Base-by-base conservation (phyloP, 2,888 invertebrate genomes). In the Penaeus monodon region DNA sequence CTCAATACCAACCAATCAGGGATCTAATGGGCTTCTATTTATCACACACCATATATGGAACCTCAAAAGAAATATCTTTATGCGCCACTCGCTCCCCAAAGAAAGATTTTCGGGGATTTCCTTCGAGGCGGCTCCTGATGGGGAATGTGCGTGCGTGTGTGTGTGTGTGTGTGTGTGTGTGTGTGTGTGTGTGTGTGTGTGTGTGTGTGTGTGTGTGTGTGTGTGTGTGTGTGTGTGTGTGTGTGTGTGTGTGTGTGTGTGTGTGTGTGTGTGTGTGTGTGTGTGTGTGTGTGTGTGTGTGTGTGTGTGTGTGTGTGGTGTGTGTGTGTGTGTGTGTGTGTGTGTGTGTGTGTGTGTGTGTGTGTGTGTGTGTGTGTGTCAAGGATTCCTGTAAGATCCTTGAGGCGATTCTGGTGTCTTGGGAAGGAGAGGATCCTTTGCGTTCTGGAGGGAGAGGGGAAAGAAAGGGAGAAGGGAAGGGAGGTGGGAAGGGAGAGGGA, bases 11-110 rank as follows among this genome's bases (percentile, higher is more conserved):
- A 73, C 73, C 73, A 33, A 73, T 73, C 73, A 73, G 8, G 17
- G 73, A 73, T 8, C 33, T 73, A 73, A 73, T 73, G 73, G 73
- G 33, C 24, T 73, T n/a, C 33, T 73, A 73, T 73, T 73, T 73
- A 73, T 73, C 27, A 73, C 33, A 73, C 22, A 22, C 73, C 73
- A 73, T 73, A 73, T 73, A 73, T 33, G 73, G 73, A 33, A 73
- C 73, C 73, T 73, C 73, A 73, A 73, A 73, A 73, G 33, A 33
- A 73, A 33, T 38, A 29, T 33, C 27, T 73, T 73, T 73, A 73
- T 73, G 29, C 2, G 33, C 22, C 73, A 73, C 29, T 73, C 27
- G 29, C 33, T 73, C 29, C 22, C 73, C 73, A 29, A 29, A 73
- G 73, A 73, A 29, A 73, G 73, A 73, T 29, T 73, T 73, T 33